Evolutionary conservation across 2,797 vertebrate species (phyloP), one percentile per base, ranked within the genome.

Genomic region (Acrossocheilus fasciatus): DNA sequence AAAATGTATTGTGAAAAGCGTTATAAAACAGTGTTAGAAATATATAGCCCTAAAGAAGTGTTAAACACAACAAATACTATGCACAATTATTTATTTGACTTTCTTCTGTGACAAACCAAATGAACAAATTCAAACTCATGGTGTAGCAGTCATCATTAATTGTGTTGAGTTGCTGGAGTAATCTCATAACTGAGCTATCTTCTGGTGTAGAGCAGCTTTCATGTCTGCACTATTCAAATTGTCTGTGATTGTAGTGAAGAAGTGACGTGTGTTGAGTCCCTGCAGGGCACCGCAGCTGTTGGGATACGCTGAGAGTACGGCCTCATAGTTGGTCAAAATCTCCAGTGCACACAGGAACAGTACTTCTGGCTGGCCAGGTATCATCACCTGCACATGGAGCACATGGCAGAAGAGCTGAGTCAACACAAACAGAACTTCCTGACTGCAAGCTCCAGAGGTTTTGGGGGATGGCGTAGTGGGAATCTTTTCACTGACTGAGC

Each of bases 361-460:
- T 0, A 95, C 91, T 70, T 99, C 97, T 1, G 90, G 87, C 10
- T 95, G 95, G 1, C 90, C 91, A 0, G 91, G 94, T 0, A 95
- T 97, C 94, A 98, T 95, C 97, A 99, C 96, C 92, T 96, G 97
- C 23, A 98, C 92, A n/a, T 99, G 98, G 87, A 99, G 94, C 72
- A 97, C 92, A 4, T 99, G 98, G 83, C 98, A 99, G 93, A 97
- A 99, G 39, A 99, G 86, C 94, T 99, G 98, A 84, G 96, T 95
- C 87, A 98, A 96, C 9, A 98, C 92, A 80, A 99, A 99, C 43
- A 97, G 94, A 76, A 95, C 93, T 88, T 98, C 98, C 91, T 97
- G 96, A 2, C 75, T 59, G 4, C 84, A 91, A 77, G 57, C 84
- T 4, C 20, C 45, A 0, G 90, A 66, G 26, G 6, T 47, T 83